These are phyloP conservation scores for Columba janthina DNA, from an alignment of 2,113 vertebrate species.

Conservation along the genomic window DNA sequence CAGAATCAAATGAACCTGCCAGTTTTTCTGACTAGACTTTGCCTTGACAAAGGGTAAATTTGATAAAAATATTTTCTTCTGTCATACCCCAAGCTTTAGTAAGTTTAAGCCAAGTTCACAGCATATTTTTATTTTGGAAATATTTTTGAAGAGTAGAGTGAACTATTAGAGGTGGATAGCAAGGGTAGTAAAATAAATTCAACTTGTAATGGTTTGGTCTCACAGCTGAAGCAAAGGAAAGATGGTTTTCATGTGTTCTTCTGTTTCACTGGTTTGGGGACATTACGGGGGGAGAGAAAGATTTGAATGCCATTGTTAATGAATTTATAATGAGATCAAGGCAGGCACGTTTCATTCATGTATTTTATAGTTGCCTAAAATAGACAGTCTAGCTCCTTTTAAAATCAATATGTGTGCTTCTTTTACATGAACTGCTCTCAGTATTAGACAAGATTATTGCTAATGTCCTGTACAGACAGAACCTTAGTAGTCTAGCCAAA, in stretches of 20 bases:
- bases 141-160: background rate
- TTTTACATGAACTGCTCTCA: fast-evolving
- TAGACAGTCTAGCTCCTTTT: background rate
- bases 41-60: background rate
- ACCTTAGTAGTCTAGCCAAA: background rate
- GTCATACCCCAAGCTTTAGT: background rate
- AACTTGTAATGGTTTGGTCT: background rate
- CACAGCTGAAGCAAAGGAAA: background rate
- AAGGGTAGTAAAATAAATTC: background rate
- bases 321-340: background rate
- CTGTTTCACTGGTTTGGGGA: background rate
- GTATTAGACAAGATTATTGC: background rate
- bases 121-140: background rate
- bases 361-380: background rate
- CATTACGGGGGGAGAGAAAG: background rate
- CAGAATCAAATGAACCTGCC: background rate
- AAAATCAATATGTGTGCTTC: background rate
- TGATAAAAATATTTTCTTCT: background rate
- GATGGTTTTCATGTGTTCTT: background rate
- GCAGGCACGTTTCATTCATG: background rate
- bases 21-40: background rate
- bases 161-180: background rate
- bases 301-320: background rate
- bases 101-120: background rate
- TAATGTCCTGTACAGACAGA: background rate